These are phyloP conservation scores for Myotis findleyi DNA, from an alignment of 2,797 vertebrate genomes.

Conservation along the genomic window DNA sequence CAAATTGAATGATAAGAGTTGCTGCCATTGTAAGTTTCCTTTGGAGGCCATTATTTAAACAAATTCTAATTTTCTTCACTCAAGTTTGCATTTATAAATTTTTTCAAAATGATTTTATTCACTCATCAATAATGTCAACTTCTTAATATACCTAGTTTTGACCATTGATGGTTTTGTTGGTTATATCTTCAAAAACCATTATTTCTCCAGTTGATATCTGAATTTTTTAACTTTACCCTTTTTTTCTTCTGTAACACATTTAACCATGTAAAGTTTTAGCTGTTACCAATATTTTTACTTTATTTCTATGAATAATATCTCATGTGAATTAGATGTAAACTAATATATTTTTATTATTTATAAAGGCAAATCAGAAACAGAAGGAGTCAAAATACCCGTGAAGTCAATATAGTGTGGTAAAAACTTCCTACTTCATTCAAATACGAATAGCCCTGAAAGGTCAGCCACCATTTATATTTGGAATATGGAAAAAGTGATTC, in stretches of 20 bases:
- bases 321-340: constrained; percentile 7
- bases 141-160: not conserved
- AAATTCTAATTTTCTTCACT: not conserved
- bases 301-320: not conserved
- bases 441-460: not conserved
- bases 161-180: not conserved
- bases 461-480: not conserved
- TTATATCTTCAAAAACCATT: not conserved
- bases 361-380: constrained; percentile 34
- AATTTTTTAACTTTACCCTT: not conserved
- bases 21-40: not conserved
- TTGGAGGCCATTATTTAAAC: not conserved
- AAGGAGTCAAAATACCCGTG: not conserved
- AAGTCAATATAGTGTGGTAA: not conserved
- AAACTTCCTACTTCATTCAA: constrained; percentile 20
- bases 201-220: not conserved
- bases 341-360: not conserved
- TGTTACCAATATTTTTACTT: not conserved
- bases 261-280: not conserved
- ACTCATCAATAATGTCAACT: not conserved
- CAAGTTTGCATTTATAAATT: not conserved
- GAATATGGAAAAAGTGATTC: not conserved
- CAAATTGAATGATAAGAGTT: not conserved
- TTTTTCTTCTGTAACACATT: constrained; percentile 3
- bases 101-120: not conserved